phyloP scores from a whole-genome alignment of 2,888 invertebrate genomes.

The Leptothorax acervorum region DNA sequence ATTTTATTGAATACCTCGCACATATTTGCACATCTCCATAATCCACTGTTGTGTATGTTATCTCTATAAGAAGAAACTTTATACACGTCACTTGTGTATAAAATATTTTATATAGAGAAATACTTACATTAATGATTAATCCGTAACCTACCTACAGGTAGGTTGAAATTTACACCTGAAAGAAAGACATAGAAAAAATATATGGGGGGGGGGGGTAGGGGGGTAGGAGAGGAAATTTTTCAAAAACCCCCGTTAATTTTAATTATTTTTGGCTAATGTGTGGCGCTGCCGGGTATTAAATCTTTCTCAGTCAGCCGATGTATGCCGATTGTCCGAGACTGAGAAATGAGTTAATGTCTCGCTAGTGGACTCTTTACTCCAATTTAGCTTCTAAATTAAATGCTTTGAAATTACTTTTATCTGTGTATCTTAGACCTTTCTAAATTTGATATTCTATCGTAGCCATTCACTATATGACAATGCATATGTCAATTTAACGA shows the following conservation, averaged over 20 bases:
- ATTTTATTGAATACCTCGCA: constrained; percentile 32
- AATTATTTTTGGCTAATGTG: constrained; percentile 25
- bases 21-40: constrained; percentile 19
- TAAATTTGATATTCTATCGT: background rate
- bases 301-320: background rate
- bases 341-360: background rate
- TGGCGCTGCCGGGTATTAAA: constrained; percentile 7
- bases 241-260: background rate
- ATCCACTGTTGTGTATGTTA: constrained; percentile 6
- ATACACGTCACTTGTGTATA: background rate
- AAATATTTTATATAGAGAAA: constrained; percentile 13
- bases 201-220: too few relatives aligned
- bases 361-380: background rate
- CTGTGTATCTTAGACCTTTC: background rate
- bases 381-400: background rate
- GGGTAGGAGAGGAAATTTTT: background rate
- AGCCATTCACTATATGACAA: background rate
- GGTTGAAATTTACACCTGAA: constrained; percentile 17
- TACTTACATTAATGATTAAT: constrained; percentile 30
- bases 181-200: constrained; percentile 10
- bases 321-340: constrained; percentile 1
- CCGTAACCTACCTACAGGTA: background rate
- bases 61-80: background rate
- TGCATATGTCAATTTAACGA: background rate
- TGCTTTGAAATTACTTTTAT: background rate